These are phyloP conservation scores for Chaetoderma sp. DNA, from an alignment of 2,888 invertebrate genomes.

Conservation along the genomic window DNA sequence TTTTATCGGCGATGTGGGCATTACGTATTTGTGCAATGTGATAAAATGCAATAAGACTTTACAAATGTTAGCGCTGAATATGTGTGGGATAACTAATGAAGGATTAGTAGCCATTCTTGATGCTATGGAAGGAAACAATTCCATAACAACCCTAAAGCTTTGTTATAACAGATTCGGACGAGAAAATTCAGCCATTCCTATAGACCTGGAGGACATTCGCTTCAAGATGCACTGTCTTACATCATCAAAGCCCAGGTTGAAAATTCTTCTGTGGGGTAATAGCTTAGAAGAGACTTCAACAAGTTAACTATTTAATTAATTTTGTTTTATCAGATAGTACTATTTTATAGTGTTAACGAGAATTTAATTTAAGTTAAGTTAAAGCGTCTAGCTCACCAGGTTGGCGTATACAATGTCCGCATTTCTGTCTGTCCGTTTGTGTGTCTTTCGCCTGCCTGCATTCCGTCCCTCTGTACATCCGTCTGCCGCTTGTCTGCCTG, in stretches of 20 bases:
- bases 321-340: too few species aligned
- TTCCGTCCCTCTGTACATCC: too few species aligned
- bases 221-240: slow-evolving; percentile 60
- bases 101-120: slow-evolving; percentile 62
- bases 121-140: slow-evolving; percentile 56
- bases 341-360: too few species aligned
- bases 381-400: too few species aligned
- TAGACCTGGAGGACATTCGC: slow-evolving; percentile 57
- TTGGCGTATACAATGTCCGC: too few species aligned
- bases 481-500: too few species aligned
- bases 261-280: slow-evolving; percentile 66
- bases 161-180: slow-evolving; percentile 65
- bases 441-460: too few species aligned
- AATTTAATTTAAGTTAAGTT: too few species aligned
- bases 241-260: slow-evolving; percentile 63
- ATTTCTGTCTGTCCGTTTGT: too few species aligned
- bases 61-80: slow-evolving; percentile 61
- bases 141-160: slow-evolving; percentile 58
- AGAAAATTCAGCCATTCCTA: slow-evolving; percentile 47
- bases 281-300: slow-evolving; percentile 57
- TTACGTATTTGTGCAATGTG: slow-evolving; percentile 54
- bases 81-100: slow-evolving; percentile 65
- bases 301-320: too few species aligned
- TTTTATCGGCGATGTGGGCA: slow-evolving; percentile 57
- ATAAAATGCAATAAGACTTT: slow-evolving; percentile 54